Base-by-base conservation (phyloP, 2,888 invertebrate genomes). In the Petrolisthes cinctipes region DNA sequence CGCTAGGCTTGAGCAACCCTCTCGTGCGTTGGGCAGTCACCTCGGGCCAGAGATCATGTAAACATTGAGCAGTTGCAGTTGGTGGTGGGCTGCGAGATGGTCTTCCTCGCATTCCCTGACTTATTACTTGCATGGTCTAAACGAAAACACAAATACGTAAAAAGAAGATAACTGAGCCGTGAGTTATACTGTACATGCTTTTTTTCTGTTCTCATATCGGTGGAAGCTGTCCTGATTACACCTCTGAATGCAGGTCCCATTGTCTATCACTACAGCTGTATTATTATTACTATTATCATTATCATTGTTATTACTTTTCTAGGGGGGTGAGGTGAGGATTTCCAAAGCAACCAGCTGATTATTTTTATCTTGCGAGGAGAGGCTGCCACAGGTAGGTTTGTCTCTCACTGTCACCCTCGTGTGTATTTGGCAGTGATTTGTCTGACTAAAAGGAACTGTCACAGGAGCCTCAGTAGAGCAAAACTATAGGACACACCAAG, bases 361-460 rank as follows among this genome's bases (percentile, higher is more conserved):
- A 2, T 37, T 37, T 37, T 37, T 37, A 37, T 37, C 37, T 37
- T 37, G 37, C 37, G 37, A 37, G 37, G 37, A 37, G 37, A 37
- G 37, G 37, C 37, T 37, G 37, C 37, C 37, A 37, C 37, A 37
- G 9, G 61, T 61, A 17, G 3, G 61, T 61, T 17, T 3, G 61
- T 61, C 9, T 17, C 78, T 54, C 79, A 79, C 81, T 61, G 57
- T 75, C 79, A 82, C 84, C 83, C 86, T 83, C 79, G 56, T 20
- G 81, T 84, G 84, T 84, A 88, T 73, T 84, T 88, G 87, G 87
- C 87, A 88, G 87, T 88, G 87, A 88, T 88, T 88, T 86, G 71
- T 86, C 82, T 87, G 87, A 87, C 87, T 88, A 88, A 11, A n/a
- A 83, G 83, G 84, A 88, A 84, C 83, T 88, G 87, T 83, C 84